A percentile compares a stretch with the other conserved stretches of the same genome.
Conservation (phyloP, 1,140 invertebrate species). For the Macrocentrus cingulum region DNA sequence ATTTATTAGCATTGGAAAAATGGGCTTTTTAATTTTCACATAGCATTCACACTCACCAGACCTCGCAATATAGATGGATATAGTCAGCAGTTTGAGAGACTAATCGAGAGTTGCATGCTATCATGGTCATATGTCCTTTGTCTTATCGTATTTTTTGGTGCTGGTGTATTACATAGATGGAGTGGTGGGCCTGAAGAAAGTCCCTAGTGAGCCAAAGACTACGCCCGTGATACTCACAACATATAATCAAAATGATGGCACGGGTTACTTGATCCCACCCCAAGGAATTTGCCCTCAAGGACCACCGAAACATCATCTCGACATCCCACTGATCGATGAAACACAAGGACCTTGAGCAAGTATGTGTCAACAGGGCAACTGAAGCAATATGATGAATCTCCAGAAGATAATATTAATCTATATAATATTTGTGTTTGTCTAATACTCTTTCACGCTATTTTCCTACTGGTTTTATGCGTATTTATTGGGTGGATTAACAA, state of each 20-base stretch:
- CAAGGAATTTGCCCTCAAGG: conserved; percentile 35
- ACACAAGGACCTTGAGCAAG: conserved; percentile 32
- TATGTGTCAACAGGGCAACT: background rate
- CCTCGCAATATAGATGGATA: no score
- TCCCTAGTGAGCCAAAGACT: conserved; percentile 44
- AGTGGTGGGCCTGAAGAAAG: conserved; percentile 41
- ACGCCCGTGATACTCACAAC: conserved; percentile 36
- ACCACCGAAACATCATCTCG: conserved; percentile 42
- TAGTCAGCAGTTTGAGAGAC: no score
- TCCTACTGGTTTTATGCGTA: no score
- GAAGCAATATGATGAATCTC: no score
- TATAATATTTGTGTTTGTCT: no score
- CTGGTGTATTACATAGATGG: conserved; percentile 45
- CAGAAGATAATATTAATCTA: no score
- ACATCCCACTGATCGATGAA: conserved; percentile 50
- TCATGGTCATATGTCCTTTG: conserved; percentile 18
- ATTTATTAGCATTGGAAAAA: no score
- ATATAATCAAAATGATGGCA: conserved; percentile 33
- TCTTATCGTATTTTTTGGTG: conserved; percentile 41
- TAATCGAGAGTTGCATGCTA: no score
- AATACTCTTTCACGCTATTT: no score
- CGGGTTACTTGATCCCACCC: conserved; percentile 34
- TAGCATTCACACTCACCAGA: no score
- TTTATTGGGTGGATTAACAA: no score
- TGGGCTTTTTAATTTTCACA: no score